Evolutionary conservation across 2,113 vertebrate species (phyloP), one percentile per base, ranked within the genome.

Genomic region (Xiphias gladius): DNA sequence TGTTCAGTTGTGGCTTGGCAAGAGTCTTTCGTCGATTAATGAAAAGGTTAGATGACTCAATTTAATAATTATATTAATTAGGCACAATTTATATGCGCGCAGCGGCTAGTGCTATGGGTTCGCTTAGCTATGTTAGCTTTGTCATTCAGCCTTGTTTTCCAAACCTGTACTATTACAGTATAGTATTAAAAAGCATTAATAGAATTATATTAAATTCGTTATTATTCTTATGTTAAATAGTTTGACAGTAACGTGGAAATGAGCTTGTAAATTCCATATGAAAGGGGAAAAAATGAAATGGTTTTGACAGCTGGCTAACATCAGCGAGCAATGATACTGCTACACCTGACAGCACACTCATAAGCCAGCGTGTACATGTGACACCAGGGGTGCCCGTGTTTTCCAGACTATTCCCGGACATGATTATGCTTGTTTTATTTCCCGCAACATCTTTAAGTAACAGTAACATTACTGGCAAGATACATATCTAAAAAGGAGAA

Each of bases 371-470:
- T 22, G 46, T 64, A 58, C 35, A 80, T 79, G 89, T 77, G 80
- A 83, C 75, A 65, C 37, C 19, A 4, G 52, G 7, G 39, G 7
- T 50, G 57, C 12, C 48, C 66, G 13, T 57, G 65, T 78, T 85
- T 83, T 74, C 84, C 65, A 88, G 83, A 79, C 26, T 39, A 5
- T 85, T 80, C 75, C 57, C 3, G 4, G 11, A 65, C 46, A 52
- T 24, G 20, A 52, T 28, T 17, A 19, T 57, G 12, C 7, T 48
- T 4, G 4, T 57, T 19, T 61, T 20, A 41, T 9, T 17, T 2
- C 2, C 13, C 19, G 24, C 1, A 13, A 26, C 28, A 19, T 26
- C 4, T 17, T 13, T 22, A 1, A 16, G 55, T 28, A n/a, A 39
- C 41, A 12, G 16, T 19, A 32, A 16, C 13, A 3, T 24, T 59